Evolutionary conservation across 2,888 invertebrate species (phyloP).

Genomic region (Helobdella robusta): DNA sequence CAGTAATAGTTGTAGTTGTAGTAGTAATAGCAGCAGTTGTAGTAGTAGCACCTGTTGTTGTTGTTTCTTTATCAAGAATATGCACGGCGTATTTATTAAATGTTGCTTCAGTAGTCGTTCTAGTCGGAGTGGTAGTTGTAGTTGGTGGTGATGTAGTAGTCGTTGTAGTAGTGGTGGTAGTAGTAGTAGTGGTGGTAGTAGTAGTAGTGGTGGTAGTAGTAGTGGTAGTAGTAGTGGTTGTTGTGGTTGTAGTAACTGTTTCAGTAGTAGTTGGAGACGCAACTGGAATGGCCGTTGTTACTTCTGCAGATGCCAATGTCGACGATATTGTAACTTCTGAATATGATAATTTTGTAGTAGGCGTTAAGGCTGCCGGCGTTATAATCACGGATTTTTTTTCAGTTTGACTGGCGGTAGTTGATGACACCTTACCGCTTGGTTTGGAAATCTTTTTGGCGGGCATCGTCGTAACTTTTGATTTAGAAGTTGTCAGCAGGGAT

Average conservation of each 20-base stretch:
- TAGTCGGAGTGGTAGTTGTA: neutral
- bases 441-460: neutral
- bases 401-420: neutral
- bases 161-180: neutral
- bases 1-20: no score
- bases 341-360: neutral
- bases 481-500: neutral
- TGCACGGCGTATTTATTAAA: no score
- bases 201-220: neutral
- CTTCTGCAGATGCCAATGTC: neutral
- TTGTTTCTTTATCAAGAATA: no score
- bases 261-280: neutral
- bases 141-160: neutral
- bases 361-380: neutral
- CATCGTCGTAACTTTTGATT: no score
- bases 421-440: no score
- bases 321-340: neutral
- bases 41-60: no score
- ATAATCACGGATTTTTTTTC: neutral
- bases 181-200: neutral
- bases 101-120: conserved; percentile 5
- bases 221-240: neutral
- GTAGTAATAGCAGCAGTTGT: neutral
- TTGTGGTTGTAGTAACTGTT: neutral
- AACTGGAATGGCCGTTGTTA: neutral